Evolutionary conservation across 2,888 invertebrate species (phyloP), one percentile per base, ranked within the genome.

Genomic region (Hetaerina titia): DNA sequence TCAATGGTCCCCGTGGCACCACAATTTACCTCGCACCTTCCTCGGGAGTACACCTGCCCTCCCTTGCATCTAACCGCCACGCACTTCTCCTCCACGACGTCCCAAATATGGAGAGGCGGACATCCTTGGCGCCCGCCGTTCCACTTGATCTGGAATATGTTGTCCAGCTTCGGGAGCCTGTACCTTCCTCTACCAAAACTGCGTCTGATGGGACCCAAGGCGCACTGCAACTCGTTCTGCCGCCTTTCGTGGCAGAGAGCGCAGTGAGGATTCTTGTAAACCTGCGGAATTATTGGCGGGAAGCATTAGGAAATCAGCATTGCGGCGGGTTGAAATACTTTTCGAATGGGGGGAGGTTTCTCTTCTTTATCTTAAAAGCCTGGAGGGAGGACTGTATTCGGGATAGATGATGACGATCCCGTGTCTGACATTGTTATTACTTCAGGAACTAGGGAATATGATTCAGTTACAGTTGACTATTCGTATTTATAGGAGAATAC

Each of bases 211-310:
- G 81, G 31, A 9, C 19, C 2, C 0, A 94, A 2, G 31, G 2
- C 25, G 22, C 88, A 88, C 22, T 17, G 64, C 17, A 95, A 60
- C 4, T 95, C 60, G 25, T 17, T 92, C 60, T 45, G 60, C n/a
- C 5, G 90, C 63, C 45, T 17, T 89, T 94, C 95, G 95, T 96
- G 96, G 89, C 96, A 96, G 9, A 95, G 45, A 56, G 96, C 96
- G 95, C 96, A 96, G 95, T 96, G 96, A 7, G 96, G 96, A 95
- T 96, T 96, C 95, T 96, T 96, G 95, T 96, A 96, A 19, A 95
- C 88, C 60, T 95, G 94, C 17, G 45, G 60, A 31, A 45, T 5
- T 4, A 74, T 60, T 60, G 11, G 60, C 60, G 60, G 11, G 2
- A 45, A 4, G 45, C 45, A 45, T 45, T 45, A 45, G 4, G 45